phyloP scores from a whole-genome alignment of 2,797 vertebrate genomes.

The Chelon labrosus region DNA sequence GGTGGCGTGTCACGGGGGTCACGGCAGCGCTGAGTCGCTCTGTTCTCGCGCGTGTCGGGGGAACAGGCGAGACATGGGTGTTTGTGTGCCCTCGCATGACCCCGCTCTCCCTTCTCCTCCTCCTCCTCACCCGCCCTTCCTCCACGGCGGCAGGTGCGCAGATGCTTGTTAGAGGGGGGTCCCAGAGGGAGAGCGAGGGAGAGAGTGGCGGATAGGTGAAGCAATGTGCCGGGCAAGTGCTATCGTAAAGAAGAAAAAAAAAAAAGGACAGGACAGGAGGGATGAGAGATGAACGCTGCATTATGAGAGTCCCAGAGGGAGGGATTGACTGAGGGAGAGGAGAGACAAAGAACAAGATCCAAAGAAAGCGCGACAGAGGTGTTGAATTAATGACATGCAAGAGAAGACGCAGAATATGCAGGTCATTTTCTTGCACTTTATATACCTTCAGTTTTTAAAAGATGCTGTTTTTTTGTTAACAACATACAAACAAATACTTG shows the following conservation, averaged over 20 bases:
- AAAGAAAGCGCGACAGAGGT: neutral
- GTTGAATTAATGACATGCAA: conserved; percentile 12
- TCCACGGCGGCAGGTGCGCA: conserved; percentile 53
- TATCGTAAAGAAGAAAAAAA: conserved; percentile 23
- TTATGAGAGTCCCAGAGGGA: conserved; percentile 49
- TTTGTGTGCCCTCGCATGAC: conserved; percentile 65
- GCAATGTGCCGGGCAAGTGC: conserved; percentile 33
- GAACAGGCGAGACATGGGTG: conserved; percentile 70
- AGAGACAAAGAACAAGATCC: neutral
- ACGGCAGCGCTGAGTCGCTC: conserved; percentile 38
- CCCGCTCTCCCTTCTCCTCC: neutral
- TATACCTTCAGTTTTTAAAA: neutral
- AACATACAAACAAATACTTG: too few species aligned
- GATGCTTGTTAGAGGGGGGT: conserved; percentile 72
- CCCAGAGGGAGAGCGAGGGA: conserved; percentile 54
- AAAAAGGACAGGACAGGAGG: conserved; percentile 13
- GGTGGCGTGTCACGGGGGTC: conserved; percentile 59
- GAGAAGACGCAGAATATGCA: neutral
- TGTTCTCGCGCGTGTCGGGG: conserved; percentile 50
- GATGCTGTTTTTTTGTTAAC: too few species aligned
- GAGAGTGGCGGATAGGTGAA: neutral
- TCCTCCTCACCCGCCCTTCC: neutral
- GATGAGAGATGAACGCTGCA: conserved; percentile 49
- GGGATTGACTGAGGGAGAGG: conserved; percentile 17
- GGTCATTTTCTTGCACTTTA: neutral